Base-by-base conservation (phyloP, 2,797 vertebrate genomes). In the Squalus acanthias region DNA sequence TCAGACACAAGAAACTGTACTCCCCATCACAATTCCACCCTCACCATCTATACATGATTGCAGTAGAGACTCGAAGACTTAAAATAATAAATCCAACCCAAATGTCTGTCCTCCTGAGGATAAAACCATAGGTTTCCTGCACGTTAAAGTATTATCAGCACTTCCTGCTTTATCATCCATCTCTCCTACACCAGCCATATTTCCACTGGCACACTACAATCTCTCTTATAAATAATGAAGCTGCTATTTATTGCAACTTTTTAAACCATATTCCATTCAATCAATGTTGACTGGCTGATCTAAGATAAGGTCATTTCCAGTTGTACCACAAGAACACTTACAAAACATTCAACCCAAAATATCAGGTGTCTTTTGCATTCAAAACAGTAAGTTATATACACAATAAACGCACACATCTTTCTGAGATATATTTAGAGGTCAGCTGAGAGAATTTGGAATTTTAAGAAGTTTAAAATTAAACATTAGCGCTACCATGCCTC, bases 291-390 rank as follows among this genome's bases (percentile, higher is more conserved):
- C 33, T n/a, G 33, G 33, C 33, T 92, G 17, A 39, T 92, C 89
- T 7, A 92, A 92, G 89, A n/a, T 92, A 20, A 33, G n/a, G 89
- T n/a, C 63, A 92, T 92, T 67, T 92, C 89, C 89, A 92, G 60
- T 92, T 89, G 39, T 22, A 85, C 39, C 82, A 50, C 20, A 85
- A 65, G 57, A 92, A n/a, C 17, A 65, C 60, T 92, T n/a, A 65
- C 60, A 92, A 67, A 92, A 92, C 60, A 92, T 20, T n/a, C 89
- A 92, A 92, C 33, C 29, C 89, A 92, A 92, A 65, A 92, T 67
- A 67, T 92, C 89, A 92, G 17, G 33, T 92, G 89, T 20, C 89
- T 39, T 92, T 65, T 92, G 57, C 60, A 65, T 65, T 92, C 60
- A 92, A 92, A 92, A 92, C 89, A 92, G 60, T 92, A 67, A 22